Evolutionary conservation across 2,797 vertebrate genomes (phyloP), one percentile per base, ranked within the genome.

Genomic region (Cynodonichthys magdalenae): DNA sequence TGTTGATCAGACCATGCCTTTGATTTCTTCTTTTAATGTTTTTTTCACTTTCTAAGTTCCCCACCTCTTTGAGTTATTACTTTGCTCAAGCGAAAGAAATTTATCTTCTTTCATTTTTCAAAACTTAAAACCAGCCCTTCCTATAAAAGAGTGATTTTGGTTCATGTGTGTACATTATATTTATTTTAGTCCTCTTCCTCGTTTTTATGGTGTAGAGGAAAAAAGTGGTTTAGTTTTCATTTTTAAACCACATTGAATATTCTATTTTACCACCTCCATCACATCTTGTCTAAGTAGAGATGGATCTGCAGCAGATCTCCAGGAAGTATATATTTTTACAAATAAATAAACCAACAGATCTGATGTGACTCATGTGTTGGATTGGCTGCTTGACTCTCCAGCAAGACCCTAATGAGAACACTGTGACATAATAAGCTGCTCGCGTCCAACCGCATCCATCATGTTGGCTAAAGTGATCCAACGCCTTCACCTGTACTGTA

Each of bases 1-100:
- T 82, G 79, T 81, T 81, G 75, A 78, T 77, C 77, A 67, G 69
- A 61, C 67, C 66, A 6, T 60, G 65, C 52, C 51, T 89, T 77
- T 87, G 73, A 81, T 82, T 59, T 78, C 53, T 69, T 79, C 52
- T 62, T 19, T 48, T 5, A 6, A 51, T 64, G 59, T 52, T 59
- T 27, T 24, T 24, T 24, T 24, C 24, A 24, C 24, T 24, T 3
- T 24, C 24, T 24, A 24, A 24, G 24, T 24, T 24, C 24, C 24
- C 2, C 24, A 14, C 53, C 59, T 53, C 54, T 48, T 46, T 36
- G 41, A 24, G 20, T 63, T 51, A 49, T 58, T 45, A 49, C 34
- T 63, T 58, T 28, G 59, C 27, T 14, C 4, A 11, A 80, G 49
- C 42, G 11, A 34, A 29, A 66, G 56, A 69, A 50, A 59, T 39